Evolutionary conservation across 2,797 vertebrate species (phyloP).

Genomic region (Nyctibius grandis): DNA sequence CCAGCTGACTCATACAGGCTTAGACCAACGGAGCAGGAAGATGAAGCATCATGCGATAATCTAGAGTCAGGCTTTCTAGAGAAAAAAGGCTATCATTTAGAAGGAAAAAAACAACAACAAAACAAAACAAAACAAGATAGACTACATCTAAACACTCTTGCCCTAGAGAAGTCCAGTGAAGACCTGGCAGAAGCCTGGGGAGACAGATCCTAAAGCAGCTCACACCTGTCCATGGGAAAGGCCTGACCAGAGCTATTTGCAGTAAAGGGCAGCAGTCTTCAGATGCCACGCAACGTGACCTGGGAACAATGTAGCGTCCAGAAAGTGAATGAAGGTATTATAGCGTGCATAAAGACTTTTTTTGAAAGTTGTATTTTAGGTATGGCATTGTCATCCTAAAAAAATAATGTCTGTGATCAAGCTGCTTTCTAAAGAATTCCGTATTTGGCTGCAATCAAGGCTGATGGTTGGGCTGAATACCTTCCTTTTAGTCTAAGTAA

Average conservation of each 20-base stretch:
- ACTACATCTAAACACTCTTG: background rate
- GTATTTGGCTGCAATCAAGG: background rate
- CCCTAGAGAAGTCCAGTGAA: background rate
- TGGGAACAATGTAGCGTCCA: background rate
- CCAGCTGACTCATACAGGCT: background rate
- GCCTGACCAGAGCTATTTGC: background rate
- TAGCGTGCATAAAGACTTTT: background rate
- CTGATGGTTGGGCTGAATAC: background rate
- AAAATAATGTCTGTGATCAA: background rate
- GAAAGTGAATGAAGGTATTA: background rate
- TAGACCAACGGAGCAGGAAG: background rate
- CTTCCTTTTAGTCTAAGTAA: background rate
- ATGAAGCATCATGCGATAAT: background rate
- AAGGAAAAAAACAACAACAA: background rate
- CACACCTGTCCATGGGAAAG: background rate
- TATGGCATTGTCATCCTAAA: background rate
- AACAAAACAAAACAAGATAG: background rate
- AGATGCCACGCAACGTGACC: background rate
- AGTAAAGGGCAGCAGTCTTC: conserved; percentile 16
- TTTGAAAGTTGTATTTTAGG: background rate
- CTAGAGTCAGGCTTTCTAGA: background rate
- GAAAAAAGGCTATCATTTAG: background rate
- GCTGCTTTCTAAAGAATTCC: background rate
- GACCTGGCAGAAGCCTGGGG: background rate
- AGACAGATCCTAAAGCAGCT: background rate